Conservation (phyloP, 2,888 invertebrate species). For the Hydrotaea cyrtoneurina region DNA sequence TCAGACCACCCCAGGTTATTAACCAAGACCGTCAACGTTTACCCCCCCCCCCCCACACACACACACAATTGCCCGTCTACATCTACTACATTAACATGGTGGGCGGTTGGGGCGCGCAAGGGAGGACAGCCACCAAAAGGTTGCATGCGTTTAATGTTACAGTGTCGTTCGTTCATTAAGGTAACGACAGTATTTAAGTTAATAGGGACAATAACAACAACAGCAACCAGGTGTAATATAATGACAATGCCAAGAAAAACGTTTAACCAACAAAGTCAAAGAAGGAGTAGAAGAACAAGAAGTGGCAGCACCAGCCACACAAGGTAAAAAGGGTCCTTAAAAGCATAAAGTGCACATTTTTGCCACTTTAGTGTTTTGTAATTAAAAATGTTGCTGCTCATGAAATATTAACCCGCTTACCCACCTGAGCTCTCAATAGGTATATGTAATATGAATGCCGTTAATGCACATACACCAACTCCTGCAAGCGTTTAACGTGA, state of each 20-base stretch:
- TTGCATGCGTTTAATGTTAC: constrained; percentile 68
- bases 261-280: constrained; percentile 68
- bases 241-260: constrained; percentile 45
- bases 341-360: constrained; percentile 72
- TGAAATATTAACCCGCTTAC: constrained; percentile 72
- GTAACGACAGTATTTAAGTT: constrained; percentile 78
- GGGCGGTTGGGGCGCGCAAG: neutral
- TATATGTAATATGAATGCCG: constrained; percentile 27
- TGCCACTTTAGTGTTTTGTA: constrained; percentile 80
- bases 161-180: constrained; percentile 74
- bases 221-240: constrained; percentile 28
- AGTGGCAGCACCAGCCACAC: neutral
- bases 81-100: neutral
- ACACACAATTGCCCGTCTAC: no score
- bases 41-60: constrained; percentile 7
- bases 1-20: constrained; percentile 41
- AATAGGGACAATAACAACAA: constrained; percentile 73
- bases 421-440: constrained; percentile 64
- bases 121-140: constrained; percentile 54
- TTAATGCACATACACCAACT: constrained; percentile 15
- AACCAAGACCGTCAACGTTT: neutral
- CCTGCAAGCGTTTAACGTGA: constrained; percentile 2
- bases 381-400: constrained; percentile 78
- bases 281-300: constrained; percentile 47
- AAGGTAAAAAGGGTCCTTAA: constrained; percentile 58